Base-by-base conservation (phyloP, 2,113 vertebrate species). In the Megaleporinus macrocephalus region DNA sequence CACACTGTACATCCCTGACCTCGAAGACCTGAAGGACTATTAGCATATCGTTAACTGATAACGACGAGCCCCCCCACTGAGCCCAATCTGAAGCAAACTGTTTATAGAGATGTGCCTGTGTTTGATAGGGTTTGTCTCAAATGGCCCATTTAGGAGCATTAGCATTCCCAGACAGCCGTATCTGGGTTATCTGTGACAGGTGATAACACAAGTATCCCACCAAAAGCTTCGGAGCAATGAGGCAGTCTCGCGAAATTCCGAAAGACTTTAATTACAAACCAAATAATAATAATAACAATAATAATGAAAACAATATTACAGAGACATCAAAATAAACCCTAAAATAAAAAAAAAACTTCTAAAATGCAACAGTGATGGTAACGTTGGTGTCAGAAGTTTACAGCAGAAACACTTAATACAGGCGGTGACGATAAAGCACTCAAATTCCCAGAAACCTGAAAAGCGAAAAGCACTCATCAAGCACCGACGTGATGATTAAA, bases 261-360 rank as follows among this genome's bases (percentile, higher is more conserved):
- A 79, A 89, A 88, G 47, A 85, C 90, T 95, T 95, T 94, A 95
- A 94, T 95, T 88, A 87, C 88, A 82, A 93, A 92, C 91, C 75
- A 86, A 93, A 93, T 89, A 91, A 73, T 93, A 94, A 94, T 93
- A 87, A 86, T 86, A 73, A 93, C 89, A 91, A 73, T 93, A 94
- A 94, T 93, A 87, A 86, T 85, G 66, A 86, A 85, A 66, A 93
- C 89, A 91, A 73, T 93, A 89, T 83, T 69, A 88, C 86, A 89
- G 90, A 88, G 22, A 81, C 65, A 62, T 27, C 86, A 78, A 79
- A 82, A 83, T 86, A 84, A 87, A 86, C 82, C 63, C 73, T 83
- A 81, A 86, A 36, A 36, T n/a, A n/a, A 36, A 4, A 4, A 36
- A 75, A 73, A 49, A 82, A 77, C 71, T 53, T 82, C 89, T 86